A percentile compares a stretch with the other conserved stretches of the same genome.
Conservation (phyloP, 2,797 vertebrate genomes). For the Carapus acus region DNA sequence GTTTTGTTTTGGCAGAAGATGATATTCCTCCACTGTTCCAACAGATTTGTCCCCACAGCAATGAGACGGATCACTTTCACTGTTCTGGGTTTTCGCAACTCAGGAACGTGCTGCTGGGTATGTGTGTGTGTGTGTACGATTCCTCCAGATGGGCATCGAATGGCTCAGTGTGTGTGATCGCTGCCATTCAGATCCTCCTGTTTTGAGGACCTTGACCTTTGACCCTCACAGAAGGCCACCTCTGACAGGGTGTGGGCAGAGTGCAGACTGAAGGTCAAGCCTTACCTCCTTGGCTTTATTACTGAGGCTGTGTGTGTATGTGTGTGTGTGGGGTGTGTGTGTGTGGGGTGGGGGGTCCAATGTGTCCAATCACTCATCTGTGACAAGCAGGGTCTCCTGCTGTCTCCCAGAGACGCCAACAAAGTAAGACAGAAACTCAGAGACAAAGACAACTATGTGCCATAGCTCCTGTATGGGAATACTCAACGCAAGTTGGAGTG, state of each 20-base stretch:
- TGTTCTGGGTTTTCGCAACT: no score
- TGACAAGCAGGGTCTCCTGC: conserved; percentile 33
- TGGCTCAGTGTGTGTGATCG: conserved; percentile 30
- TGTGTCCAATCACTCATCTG: conserved; percentile 53
- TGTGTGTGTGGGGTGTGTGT: no score
- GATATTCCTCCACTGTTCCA: no score
- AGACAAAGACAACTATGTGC: conserved; percentile 13
- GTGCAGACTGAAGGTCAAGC: conserved; percentile 52
- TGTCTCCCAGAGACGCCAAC: conserved; percentile 33
- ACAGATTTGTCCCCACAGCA: no score
- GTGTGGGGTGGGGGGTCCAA: conserved; percentile 29
- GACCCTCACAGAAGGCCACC: conserved; percentile 63
- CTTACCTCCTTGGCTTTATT: conserved; percentile 59
- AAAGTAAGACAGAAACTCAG: conserved; percentile 30
- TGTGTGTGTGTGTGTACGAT: no score
- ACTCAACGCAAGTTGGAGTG: no score
- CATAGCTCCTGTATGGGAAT: no score
- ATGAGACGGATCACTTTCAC: no score
- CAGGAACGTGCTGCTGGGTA: no score
- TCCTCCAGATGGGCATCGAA: conserved; percentile 60
- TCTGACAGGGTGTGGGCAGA: conserved; percentile 49
- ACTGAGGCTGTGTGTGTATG: no score
- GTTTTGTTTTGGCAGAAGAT: no score
- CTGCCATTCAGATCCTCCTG: conserved; percentile 41
- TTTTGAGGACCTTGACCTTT: conserved; percentile 67